Evolutionary conservation across 1,140 invertebrate species (phyloP), one percentile per base, ranked within the genome.

Genomic region (Heliconius melpomene): DNA sequence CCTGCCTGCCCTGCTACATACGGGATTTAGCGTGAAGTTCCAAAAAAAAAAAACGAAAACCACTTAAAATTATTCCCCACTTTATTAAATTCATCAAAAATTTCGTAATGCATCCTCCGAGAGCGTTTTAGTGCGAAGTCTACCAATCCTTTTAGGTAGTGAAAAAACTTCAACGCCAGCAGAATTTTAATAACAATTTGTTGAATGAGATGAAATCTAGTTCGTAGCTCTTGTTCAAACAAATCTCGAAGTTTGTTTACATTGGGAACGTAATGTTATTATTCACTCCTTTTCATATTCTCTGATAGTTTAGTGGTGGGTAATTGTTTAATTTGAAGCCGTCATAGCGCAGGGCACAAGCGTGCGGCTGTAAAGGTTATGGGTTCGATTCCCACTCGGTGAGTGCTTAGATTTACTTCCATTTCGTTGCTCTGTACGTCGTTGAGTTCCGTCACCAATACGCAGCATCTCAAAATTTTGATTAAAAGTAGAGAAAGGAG

Each of bases 101-200:
- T 57, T 57, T 23, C 60, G 23, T 46, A 70, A 77, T 77, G 75
- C 75, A 71, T 72, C 38, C 77, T 54, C n/a, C 29, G 46, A 46
- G 66, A 78, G 50, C 38, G 70, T 60, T 71, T 70, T 32, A 71
- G 70, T 77, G 36, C 66, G 75, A 50, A 52, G 66, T 79, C 78
- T 84, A 82, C 87, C 74, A 87, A 89, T 90, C 85, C 86, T 88
- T 88, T 90, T 87, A 90, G 40, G 16, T 46, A 16, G 82, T 85
- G 79, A 74, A 83, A 87, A 85, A 86, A 86, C 79, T 85, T 86
- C 73, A 77, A 80, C 85, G 78, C 81, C 84, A 83, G 76, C 82
- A 83, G 82, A 89, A 90, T 90, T 88, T 89, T 89, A 89, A 91
- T 89, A 89, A 89, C 87, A 84, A 89, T 89, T 81, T 79, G 76